Conservation (phyloP, 2,797 vertebrate genomes). For the Columba guinea region DNA sequence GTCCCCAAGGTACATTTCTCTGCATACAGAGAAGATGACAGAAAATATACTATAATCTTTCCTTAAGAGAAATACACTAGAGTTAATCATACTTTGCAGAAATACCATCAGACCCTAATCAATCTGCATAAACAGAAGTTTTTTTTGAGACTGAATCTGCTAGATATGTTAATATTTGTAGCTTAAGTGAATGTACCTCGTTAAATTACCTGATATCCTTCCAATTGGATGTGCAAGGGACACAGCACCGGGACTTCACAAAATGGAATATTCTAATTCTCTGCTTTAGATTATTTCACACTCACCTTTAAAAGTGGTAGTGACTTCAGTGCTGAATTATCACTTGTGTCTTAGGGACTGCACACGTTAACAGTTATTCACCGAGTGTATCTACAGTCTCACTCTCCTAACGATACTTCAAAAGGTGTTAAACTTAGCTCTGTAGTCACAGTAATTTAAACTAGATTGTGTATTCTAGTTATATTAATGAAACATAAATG, state of each 20-base stretch:
- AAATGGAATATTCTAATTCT: not conserved
- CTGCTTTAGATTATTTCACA: not conserved
- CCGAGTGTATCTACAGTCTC: not conserved
- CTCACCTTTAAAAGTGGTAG: not conserved
- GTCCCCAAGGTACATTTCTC: not conserved
- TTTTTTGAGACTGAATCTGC: not conserved
- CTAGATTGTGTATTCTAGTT: not conserved
- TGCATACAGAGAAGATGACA: not conserved
- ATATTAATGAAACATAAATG: not conserved
- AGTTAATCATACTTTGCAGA: not conserved
- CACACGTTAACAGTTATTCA: not conserved
- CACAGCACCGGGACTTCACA: not conserved
- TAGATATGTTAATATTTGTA: not conserved
- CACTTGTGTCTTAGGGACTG: not conserved
- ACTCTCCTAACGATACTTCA: not conserved
- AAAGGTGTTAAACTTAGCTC: not conserved
- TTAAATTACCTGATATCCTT: not conserved
- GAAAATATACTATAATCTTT: not conserved
- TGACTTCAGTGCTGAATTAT: not conserved
- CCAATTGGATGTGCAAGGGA: not conserved
- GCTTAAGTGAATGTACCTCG: not conserved
- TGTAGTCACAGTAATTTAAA: not conserved
- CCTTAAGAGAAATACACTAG: not conserved
- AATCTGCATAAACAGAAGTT: not conserved
- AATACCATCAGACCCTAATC: not conserved